phyloP scores from a whole-genome alignment of 2,888 invertebrate genomes.

The Parapristionchus giblindavisi region DNA sequence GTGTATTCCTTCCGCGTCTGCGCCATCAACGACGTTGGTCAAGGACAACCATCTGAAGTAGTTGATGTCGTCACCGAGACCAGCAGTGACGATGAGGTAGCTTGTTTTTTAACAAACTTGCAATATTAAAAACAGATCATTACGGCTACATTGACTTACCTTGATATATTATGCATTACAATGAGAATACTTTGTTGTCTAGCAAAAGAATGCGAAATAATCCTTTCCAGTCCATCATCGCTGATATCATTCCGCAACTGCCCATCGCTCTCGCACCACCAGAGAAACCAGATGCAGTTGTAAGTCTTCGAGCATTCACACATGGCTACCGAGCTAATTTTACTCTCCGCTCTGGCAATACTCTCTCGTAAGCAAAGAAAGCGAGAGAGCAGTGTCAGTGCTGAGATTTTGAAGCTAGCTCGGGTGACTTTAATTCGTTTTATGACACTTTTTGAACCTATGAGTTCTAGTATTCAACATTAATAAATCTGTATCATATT shows the following conservation, averaged over 20 bases:
- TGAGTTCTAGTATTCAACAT: not conserved
- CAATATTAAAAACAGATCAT: not conserved
- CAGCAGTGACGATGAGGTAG: conserved; percentile 46
- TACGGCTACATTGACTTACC: not conserved
- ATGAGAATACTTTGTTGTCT: no score
- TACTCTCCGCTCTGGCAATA: not conserved
- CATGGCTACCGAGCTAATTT: no score
- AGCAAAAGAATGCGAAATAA: not conserved
- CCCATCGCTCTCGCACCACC: conserved; percentile 34
- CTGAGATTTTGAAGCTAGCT: not conserved
- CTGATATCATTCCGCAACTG: conserved; percentile 32
- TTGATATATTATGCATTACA: no score
- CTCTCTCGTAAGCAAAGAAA: not conserved
- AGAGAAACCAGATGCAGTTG: conserved; percentile 33
- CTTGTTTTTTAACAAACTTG: not conserved
- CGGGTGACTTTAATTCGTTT: not conserved
- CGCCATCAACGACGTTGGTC: conserved; percentile 64
- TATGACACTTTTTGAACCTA: no score
- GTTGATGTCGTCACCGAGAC: conserved; percentile 56
- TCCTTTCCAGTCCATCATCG: conserved; percentile 29
- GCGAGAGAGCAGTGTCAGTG: not conserved
- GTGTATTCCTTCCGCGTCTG: conserved; percentile 61
- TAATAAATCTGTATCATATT: not conserved
- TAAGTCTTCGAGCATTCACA: not conserved
- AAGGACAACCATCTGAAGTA: conserved; percentile 55